Percentiles rank a stretch among this genome's conserved stretches.
These are phyloP conservation scores for Drosophila niveifrons DNA, from an alignment of 2,888 invertebrate genomes.

Conservation along the genomic window DNA sequence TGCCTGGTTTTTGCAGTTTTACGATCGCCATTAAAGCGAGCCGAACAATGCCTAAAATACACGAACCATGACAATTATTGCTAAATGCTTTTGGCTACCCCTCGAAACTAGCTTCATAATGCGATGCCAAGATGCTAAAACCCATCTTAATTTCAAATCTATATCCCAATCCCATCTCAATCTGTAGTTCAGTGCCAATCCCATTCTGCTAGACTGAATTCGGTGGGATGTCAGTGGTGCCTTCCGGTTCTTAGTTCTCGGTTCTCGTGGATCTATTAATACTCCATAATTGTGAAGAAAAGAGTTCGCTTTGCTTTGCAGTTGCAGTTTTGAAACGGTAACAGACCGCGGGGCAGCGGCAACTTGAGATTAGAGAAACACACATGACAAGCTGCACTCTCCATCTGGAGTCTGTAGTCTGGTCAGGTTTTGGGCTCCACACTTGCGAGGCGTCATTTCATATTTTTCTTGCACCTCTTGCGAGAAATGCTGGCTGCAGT, in stretches of 20 bases:
- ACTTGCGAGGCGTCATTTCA: slow-evolving; percentile 57
- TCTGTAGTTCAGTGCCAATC: not conserved
- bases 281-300: slow-evolving; percentile 49
- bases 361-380: slow-evolving; percentile 52
- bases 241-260: slow-evolving; percentile 57
- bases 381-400: slow-evolving; percentile 44
- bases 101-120: slow-evolving; percentile 23
- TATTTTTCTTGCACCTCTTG: slow-evolving; percentile 53
- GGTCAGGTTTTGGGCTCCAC: slow-evolving; percentile 23
- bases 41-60: slow-evolving; percentile 63
- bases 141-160: not conserved
- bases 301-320: slow-evolving; percentile 4
- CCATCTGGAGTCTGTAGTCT: slow-evolving; percentile 31
- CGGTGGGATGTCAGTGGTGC: slow-evolving; percentile 6
- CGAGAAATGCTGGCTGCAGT: slow-evolving; percentile 33
- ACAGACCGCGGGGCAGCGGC: slow-evolving; percentile 36
- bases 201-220: not conserved
- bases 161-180: not conserved
- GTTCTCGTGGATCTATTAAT: slow-evolving; percentile 58
- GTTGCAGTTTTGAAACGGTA: slow-evolving; percentile 36
- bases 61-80: slow-evolving; percentile 67
- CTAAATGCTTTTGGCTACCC: slow-evolving; percentile 76
- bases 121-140: slow-evolving; percentile 3
- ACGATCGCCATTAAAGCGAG: slow-evolving; percentile 58
- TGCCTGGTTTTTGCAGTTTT: slow-evolving; percentile 49